Evolutionary conservation across 1,140 invertebrate species (phyloP).

Genomic region (Lordiphosa mommai): DNA sequence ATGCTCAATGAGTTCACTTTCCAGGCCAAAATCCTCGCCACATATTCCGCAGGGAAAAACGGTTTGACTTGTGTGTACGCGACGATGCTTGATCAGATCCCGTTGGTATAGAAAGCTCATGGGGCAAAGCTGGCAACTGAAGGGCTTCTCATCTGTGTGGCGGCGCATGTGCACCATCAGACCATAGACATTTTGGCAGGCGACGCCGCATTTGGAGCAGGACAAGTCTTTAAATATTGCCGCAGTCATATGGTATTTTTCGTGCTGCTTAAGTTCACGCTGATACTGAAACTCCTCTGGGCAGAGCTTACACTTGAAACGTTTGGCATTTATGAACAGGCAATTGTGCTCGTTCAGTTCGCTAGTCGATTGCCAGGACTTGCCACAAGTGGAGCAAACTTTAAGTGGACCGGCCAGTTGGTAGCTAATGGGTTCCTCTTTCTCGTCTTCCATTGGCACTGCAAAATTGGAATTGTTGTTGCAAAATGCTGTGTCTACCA

Average conservation of each 20-base stretch:
- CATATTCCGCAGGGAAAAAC: not conserved
- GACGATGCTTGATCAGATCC: not conserved
- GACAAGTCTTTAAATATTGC: not conserved
- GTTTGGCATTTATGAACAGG: not conserved
- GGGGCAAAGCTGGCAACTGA: not conserved
- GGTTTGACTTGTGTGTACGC: not conserved
- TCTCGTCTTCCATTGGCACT: not conserved
- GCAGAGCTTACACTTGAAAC: conserved; percentile 1
- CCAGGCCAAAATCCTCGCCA: not conserved
- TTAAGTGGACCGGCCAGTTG: conserved; percentile 2
- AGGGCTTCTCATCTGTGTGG: not conserved
- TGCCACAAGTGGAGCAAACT: conserved; percentile 5
- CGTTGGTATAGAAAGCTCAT: not conserved
- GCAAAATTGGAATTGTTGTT: not conserved
- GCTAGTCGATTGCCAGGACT: not conserved
- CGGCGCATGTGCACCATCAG: conserved; percentile 3
- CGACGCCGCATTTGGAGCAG: not conserved
- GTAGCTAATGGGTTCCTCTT: not conserved
- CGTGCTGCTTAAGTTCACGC: not conserved
- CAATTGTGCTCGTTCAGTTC: not conserved
- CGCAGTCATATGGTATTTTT: not conserved
- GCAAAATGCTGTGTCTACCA: no score
- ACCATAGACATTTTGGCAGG: not conserved
- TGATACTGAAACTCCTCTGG: not conserved
- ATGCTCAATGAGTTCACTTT: not conserved